These are phyloP conservation scores for Sinocyclocheilus anshuiensis DNA, from an alignment of 2,113 vertebrate species.

Conservation along the genomic window DNA sequence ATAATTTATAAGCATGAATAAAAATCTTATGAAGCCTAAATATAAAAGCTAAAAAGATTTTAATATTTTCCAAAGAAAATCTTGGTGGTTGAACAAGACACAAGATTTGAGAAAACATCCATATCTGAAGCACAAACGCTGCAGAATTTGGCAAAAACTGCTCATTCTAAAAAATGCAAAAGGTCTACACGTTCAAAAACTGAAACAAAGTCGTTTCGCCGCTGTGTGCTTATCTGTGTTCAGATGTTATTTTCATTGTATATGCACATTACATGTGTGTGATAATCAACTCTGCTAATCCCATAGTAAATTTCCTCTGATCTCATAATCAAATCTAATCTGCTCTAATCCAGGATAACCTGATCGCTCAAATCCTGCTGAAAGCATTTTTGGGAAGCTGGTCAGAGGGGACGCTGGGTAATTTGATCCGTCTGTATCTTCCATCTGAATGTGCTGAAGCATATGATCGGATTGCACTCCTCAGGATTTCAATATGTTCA, in stretches of 20 bases:
- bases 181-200: background rate
- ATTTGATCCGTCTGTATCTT: slow-evolving; percentile 30
- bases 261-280: background rate
- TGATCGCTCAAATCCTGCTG: slow-evolving; percentile 33
- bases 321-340: slow-evolving; percentile 42
- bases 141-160: background rate
- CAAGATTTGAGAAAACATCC: too few species aligned
- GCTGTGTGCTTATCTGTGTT: background rate
- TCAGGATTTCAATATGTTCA: slow-evolving; percentile 10
- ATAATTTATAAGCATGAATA: background rate
- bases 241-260: background rate
- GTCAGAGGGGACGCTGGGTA: slow-evolving; percentile 31
- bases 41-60: background rate
- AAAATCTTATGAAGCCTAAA: background rate
- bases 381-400: slow-evolving; percentile 33
- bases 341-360: slow-evolving; percentile 16
- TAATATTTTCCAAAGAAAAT: background rate
- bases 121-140: too few species aligned
- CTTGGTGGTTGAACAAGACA: background rate
- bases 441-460: slow-evolving; percentile 31
- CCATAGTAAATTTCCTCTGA: slow-evolving; percentile 2
- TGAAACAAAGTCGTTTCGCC: background rate
- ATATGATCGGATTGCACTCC: slow-evolving; percentile 10
- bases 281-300: slow-evolving; percentile 18
- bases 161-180: background rate